Conservation (phyloP, 2,113 vertebrate species). For the Sturnira hondurensis region DNA sequence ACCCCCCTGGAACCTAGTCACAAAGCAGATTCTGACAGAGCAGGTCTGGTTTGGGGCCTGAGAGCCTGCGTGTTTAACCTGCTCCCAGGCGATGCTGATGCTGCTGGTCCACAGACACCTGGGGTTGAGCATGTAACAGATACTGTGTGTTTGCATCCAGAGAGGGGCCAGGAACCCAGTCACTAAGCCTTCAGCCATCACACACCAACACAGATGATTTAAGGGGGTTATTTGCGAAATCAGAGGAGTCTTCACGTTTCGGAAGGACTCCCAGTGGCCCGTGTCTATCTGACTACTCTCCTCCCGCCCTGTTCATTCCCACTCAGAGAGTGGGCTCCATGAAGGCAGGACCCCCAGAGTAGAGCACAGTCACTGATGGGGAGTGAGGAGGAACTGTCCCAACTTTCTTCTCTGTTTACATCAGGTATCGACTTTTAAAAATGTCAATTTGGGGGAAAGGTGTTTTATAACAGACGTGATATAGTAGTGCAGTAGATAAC, state of each 20-base stretch:
- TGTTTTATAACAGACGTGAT: not conserved
- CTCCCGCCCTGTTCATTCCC: not conserved
- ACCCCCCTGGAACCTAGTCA: not conserved
- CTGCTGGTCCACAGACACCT: no score
- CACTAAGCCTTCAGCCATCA: not conserved
- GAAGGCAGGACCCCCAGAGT: fast-evolving
- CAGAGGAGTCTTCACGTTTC: not conserved
- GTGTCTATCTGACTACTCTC: not conserved
- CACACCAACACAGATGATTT: not conserved
- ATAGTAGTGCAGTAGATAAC: not conserved
- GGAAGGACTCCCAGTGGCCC: not conserved
- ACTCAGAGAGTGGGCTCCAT: not conserved
- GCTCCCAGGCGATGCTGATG: fast-evolving
- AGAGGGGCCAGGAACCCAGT: not conserved
- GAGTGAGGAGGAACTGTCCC: not conserved
- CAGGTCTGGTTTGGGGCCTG: not conserved
- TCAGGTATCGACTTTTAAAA: not conserved
- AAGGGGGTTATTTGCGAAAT: not conserved
- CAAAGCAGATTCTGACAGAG: not conserved
- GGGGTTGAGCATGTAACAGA: not conserved
- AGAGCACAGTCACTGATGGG: not conserved
- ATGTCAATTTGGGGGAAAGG: not conserved
- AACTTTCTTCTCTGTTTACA: not conserved
- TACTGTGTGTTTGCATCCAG: not conserved
- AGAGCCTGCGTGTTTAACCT: not conserved